phyloP scores from a whole-genome alignment of 2,113 vertebrate genomes.

The Tonatia bakeri region DNA sequence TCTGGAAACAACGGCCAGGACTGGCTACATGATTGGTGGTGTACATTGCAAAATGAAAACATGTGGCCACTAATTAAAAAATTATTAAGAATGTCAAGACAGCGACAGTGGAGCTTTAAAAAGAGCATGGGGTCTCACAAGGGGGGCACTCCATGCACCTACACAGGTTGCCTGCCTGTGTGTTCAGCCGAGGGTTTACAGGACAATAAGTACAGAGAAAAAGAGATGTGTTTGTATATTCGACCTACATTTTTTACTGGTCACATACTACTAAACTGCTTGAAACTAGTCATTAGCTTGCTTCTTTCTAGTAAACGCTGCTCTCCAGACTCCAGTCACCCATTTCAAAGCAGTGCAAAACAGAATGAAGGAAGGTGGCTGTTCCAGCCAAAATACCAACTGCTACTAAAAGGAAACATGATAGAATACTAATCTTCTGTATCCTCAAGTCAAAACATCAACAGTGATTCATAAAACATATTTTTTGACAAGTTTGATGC shows the following conservation, averaged over 20 bases:
- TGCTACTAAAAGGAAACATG: background rate
- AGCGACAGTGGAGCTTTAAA: background rate
- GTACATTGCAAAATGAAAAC: background rate
- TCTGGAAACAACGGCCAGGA: background rate
- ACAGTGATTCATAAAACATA: background rate
- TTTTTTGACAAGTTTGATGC: background rate
- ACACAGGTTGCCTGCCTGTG: fast-evolving
- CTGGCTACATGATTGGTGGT: background rate
- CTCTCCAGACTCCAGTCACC: background rate
- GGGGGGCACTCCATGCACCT: background rate
- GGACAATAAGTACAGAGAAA: background rate
- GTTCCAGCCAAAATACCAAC: background rate
- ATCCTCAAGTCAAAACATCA: background rate
- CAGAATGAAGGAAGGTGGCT: background rate
- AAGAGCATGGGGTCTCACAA: background rate
- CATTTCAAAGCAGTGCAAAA: background rate
- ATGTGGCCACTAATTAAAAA: background rate
- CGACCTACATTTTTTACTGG: background rate
- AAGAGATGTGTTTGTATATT: background rate
- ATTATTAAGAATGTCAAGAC: background rate
- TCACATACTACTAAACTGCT: background rate
- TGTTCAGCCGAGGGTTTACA: background rate
- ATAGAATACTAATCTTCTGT: background rate
- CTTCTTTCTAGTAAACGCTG: background rate
- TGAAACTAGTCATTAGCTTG: background rate